Percentiles rank a stretch among this genome's conserved stretches.
Conservation (phyloP, 2,797 vertebrate genomes). For the Tarsius wallacei region DNA sequence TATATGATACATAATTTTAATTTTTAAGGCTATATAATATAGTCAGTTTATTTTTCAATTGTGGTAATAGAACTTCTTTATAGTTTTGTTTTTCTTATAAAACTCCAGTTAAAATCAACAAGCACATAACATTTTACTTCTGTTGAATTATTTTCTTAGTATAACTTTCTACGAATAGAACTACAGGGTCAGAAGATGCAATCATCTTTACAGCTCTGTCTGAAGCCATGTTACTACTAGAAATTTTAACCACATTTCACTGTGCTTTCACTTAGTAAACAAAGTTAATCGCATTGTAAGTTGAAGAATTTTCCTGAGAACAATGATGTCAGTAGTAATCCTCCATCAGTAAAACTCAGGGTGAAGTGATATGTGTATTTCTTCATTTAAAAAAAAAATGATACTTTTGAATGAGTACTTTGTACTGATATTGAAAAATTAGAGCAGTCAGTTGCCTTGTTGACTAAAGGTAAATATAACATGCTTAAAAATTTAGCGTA, state of each 20-base stretch:
- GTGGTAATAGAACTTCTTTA: slow-evolving; percentile 30
- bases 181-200: slow-evolving; percentile 29
- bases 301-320: slow-evolving; percentile 47
- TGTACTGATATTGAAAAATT: slow-evolving; percentile 57
- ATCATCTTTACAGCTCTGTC: slow-evolving; percentile 26
- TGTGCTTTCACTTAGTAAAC: slow-evolving; percentile 63
- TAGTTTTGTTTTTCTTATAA: slow-evolving; percentile 7
- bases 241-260: slow-evolving; percentile 31
- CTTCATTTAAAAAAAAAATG: not conserved
- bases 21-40: slow-evolving; percentile 31
- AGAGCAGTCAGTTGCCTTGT: not conserved
- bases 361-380: slow-evolving; percentile 48
- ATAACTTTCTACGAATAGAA: slow-evolving; percentile 63
- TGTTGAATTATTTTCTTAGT: slow-evolving; percentile 55
- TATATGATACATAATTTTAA: not conserved
- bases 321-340: not conserved
- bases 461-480: slow-evolving; percentile 53
- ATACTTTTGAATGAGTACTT: not conserved
- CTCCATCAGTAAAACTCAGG: slow-evolving; percentile 30
- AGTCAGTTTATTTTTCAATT: slow-evolving; percentile 23
- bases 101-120: slow-evolving; percentile 31
- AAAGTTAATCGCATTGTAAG: slow-evolving; percentile 47
- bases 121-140: slow-evolving; percentile 30
- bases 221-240: slow-evolving; percentile 18
- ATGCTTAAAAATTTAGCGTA: not conserved